Conservation (phyloP, 2,113 vertebrate genomes). For the Haemorhous mexicanus region DNA sequence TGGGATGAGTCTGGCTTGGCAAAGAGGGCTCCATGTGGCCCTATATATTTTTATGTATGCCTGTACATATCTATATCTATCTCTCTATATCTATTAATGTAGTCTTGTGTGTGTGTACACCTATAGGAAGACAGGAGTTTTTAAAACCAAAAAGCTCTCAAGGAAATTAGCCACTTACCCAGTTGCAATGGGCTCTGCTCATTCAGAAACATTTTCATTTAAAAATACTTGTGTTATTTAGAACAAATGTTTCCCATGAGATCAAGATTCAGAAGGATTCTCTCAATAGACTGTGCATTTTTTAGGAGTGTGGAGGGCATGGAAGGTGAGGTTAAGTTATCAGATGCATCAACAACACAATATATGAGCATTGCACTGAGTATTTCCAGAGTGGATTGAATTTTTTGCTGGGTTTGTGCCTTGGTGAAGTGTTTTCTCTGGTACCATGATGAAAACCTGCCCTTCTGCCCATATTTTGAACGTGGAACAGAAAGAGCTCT, state of each 20-base stretch:
- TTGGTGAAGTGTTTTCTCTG: background rate
- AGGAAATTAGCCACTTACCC: background rate
- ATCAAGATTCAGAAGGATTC: background rate
- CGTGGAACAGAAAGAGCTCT: background rate
- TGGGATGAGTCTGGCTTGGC: background rate
- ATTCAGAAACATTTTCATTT: background rate
- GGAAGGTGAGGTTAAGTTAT: background rate
- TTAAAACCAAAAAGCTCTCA: background rate
- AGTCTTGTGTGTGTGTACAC: background rate
- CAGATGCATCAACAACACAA: background rate
- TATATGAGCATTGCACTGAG: rapidly evolving
- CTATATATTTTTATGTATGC: background rate
- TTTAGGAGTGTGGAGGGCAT: background rate
- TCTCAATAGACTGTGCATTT: background rate
- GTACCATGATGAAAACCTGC: background rate
- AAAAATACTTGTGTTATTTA: background rate
- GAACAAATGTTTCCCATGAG: background rate
- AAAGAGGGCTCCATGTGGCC: background rate
- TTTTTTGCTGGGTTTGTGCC: background rate
- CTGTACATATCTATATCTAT: background rate
- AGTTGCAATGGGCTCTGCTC: background rate
- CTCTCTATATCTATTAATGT: background rate
- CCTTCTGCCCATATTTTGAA: background rate
- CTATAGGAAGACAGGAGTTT: background rate
- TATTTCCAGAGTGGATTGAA: background rate